These are phyloP conservation scores for Calvadosia cruxmelitensis DNA, from an alignment of 30 jellyfish, hydroid and myxozoan species.

Conservation along the genomic window DNA sequence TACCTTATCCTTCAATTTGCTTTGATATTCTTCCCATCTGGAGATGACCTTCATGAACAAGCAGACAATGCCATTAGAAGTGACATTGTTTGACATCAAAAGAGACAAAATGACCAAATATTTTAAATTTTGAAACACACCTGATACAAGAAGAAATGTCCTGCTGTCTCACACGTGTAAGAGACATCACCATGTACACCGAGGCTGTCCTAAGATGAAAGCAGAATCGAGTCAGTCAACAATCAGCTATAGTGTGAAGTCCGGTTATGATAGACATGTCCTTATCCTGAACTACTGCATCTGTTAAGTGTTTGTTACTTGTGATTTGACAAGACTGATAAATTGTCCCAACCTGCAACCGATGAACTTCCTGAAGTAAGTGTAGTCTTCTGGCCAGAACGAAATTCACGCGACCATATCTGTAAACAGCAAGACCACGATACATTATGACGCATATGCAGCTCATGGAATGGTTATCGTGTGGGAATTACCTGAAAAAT, in stretches of 20 bases:
- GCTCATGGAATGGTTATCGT: too few relatives aligned
- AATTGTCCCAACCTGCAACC: constrained; percentile 98
- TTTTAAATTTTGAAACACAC: constrained; percentile 22
- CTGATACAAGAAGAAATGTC: constrained; percentile 89
- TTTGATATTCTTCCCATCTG: constrained; percentile 87
- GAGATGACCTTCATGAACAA: constrained; percentile 50
- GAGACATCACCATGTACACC: constrained; percentile 87
- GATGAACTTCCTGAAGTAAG: constrained; percentile 80
- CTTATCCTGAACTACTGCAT: too few relatives aligned
- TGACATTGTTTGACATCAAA: background rate
- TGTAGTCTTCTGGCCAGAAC: constrained; percentile 92
- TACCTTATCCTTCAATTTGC: constrained; percentile 78
- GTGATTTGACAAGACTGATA: too few relatives aligned
- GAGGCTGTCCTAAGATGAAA: constrained; percentile 66
- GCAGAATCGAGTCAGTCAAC: too few relatives aligned
- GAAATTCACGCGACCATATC: constrained; percentile 98
- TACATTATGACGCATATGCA: too few relatives aligned
- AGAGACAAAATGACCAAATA: background rate
- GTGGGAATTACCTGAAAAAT: too few relatives aligned
- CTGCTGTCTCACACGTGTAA: constrained; percentile 98
- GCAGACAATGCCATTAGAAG: background rate
- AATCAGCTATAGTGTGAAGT: too few relatives aligned
- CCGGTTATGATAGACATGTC: too few relatives aligned
- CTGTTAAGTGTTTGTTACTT: too few relatives aligned
- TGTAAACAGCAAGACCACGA: too few relatives aligned